These are phyloP conservation scores for human DNA, from an alignment of 2,113 vertebrate species.

Conservation along the genomic window DNA sequence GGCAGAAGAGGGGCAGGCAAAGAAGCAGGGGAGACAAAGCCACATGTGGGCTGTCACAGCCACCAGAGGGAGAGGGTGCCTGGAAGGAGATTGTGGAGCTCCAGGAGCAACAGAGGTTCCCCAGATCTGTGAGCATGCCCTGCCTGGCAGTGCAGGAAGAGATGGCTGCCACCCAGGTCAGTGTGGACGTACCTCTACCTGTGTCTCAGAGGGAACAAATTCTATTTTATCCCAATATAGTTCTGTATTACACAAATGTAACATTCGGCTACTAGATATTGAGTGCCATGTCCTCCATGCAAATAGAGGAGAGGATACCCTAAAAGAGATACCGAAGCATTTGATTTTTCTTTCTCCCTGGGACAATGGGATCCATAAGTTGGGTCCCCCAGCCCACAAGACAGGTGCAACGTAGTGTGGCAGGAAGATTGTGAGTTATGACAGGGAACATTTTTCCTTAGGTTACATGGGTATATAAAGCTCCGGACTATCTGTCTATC, in stretches of 20 bases:
- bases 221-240: background rate
- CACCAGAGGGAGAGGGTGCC: no score
- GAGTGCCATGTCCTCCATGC: background rate
- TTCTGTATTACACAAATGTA: background rate
- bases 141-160: background rate
- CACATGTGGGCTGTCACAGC: background rate
- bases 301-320: background rate
- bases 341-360: background rate
- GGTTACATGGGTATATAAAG: background rate
- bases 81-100: background rate
- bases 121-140: background rate
- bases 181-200: background rate
- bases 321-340: background rate
- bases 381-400: background rate
- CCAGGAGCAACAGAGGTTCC: background rate
- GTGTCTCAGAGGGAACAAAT: background rate
- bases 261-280: background rate
- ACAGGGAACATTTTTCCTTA: background rate
- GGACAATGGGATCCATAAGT: background rate
- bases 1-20: no score
- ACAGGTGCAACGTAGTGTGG: background rate
- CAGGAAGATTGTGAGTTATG: background rate
- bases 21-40: background rate
- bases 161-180: background rate
- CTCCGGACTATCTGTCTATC: background rate